Percentiles rank a stretch among this genome's conserved stretches.
Conservation (phyloP, 2,113 vertebrate species). For the Sturnus vulgaris region DNA sequence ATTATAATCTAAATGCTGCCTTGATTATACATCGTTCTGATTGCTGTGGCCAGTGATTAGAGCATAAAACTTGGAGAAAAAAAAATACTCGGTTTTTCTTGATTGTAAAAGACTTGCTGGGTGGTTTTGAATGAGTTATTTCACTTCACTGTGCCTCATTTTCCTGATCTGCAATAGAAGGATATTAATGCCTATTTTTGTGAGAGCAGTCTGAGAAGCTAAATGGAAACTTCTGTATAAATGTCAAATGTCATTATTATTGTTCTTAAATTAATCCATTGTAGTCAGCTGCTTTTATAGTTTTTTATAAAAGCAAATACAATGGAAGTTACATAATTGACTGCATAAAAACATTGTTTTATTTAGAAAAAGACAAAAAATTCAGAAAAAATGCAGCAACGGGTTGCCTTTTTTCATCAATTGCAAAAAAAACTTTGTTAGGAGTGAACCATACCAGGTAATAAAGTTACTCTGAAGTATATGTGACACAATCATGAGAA, state of each 20-base stretch:
- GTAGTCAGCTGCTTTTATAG: conserved; percentile 49
- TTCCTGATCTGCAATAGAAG: conserved; percentile 34
- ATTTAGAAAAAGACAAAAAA: conserved; percentile 32
- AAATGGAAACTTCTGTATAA: conserved; percentile 61
- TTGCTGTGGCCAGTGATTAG: conserved; percentile 28
- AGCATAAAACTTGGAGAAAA: conserved; percentile 2
- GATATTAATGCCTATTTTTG: conserved; percentile 43
- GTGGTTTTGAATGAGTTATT: conserved; percentile 46
- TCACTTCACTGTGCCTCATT: conserved; percentile 10
- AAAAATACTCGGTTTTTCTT: neutral
- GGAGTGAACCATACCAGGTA: neutral
- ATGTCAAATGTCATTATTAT: conserved; percentile 58
- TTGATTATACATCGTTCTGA: conserved; percentile 23
- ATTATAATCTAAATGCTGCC: neutral
- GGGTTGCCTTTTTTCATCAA: neutral
- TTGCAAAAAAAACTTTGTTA: neutral
- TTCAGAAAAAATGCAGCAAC: conserved; percentile 29
- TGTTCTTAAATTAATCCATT: conserved; percentile 53
- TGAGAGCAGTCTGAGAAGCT: conserved; percentile 33
- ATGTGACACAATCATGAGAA: neutral
- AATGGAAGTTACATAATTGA: conserved; percentile 41
- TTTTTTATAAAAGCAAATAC: conserved; percentile 53
- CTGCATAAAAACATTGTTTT: conserved; percentile 22
- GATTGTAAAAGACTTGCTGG: conserved; percentile 13
- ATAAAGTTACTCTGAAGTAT: neutral